Conservation (phyloP, 2,797 vertebrate genomes). For the Tinamus major region DNA sequence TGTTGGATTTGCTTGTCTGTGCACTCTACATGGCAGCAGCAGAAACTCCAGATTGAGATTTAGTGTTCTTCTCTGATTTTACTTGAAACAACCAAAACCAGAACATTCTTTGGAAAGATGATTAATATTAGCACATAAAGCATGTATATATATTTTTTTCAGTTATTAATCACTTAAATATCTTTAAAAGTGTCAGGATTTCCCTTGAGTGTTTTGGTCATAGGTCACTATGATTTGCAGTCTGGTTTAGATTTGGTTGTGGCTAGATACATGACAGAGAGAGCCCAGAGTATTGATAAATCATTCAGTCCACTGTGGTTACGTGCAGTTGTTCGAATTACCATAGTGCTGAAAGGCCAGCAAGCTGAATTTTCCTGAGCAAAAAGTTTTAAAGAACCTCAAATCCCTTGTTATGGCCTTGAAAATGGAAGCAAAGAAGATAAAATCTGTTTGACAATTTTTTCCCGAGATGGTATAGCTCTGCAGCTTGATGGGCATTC, state of each 20-base stretch:
- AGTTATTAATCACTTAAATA: slow-evolving; percentile 38
- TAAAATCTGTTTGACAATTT: not conserved
- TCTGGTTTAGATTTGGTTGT: not conserved
- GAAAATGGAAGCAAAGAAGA: not conserved
- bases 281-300: slow-evolving; percentile 36
- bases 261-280: not conserved
- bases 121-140: slow-evolving; percentile 13
- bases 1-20: not conserved
- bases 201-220: slow-evolving; percentile 38
- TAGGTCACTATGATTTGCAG: slow-evolving; percentile 31
- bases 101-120: not conserved
- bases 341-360: not conserved
- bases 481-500: not conserved
- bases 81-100: not conserved
- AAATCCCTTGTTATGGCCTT: not conserved
- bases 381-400: not conserved
- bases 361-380: not conserved
- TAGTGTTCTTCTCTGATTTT: not conserved
- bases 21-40: not conserved
- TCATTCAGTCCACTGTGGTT: not conserved
- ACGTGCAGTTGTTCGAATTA: not conserved
- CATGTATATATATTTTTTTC: not conserved
- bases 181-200: slow-evolving; percentile 46
- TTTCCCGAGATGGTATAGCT: not conserved
- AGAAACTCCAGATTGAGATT: not conserved